Evolutionary conservation across 2,888 invertebrate genomes (phyloP), one percentile per base, ranked within the genome.

Genomic region (Xanthostigma xanthostigma): DNA sequence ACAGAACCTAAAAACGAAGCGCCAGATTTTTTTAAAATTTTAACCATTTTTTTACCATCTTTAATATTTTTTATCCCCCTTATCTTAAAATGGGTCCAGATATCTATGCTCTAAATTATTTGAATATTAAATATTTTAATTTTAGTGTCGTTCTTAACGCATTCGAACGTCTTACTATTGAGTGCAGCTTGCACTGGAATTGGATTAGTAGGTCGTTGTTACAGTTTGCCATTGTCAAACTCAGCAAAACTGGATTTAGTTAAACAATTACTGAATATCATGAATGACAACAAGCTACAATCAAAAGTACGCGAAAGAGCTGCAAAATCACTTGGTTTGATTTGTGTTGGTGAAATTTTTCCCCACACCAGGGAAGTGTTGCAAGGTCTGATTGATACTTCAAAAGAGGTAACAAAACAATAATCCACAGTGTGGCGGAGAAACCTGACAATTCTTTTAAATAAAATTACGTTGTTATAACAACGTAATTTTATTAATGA

Each of bases 261-360:
- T 8, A 78, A 82, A 34, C 75, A 75, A 12, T 69, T 93, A 41
- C 75, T 86, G 54, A 77, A 75, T 44, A 73, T 87, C 35, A 73
- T 89, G 49, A 80, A 76, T n/a, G 84, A 81, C 59, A 69, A 74
- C 0, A 85, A 85, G 58, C 65, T 78, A 9, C 75, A 79, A 12
- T 75, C 81, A 0, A 87, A 84, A 66, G 76, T 85, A 41, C 72
- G 81, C 53, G 91, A 91, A 62, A 80, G 79, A 58, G 82, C 89
- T 35, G 79, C 86, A 6, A 75, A 76, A 55, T 79, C 88, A 47
- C 66, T 89, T 37, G 92, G 92, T 0, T 71, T 83, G 56, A 64
- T 93, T 55, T 90, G 90, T 58, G 79, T 91, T 45, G 92, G 92
- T 0, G 91, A 92, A 63, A 70, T 75, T 48, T 78, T 87, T 57